Conservation (phyloP, 1,140 invertebrate species). For the Coptotermes formosanus region DNA sequence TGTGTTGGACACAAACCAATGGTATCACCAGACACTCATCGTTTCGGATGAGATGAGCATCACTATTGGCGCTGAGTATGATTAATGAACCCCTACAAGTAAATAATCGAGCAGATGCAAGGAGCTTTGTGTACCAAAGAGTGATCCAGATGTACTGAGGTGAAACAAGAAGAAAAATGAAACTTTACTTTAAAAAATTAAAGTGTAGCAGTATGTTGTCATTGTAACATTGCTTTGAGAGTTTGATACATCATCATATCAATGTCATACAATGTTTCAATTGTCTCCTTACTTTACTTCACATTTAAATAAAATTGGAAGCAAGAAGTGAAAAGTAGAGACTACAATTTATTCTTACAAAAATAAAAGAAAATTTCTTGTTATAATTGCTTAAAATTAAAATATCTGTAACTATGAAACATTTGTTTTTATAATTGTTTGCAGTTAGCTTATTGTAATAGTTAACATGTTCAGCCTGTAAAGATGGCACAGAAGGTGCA, state of each 20-base stretch:
- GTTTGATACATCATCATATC: background rate
- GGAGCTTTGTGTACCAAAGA: background rate
- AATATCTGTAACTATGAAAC: background rate
- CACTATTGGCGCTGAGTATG: constrained; percentile 93
- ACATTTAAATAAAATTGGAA: background rate
- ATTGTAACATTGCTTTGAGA: background rate
- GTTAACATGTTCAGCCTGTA: background rate
- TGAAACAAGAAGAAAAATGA: background rate
- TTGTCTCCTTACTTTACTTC: background rate
- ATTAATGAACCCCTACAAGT: constrained; percentile 54
- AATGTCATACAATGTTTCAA: background rate
- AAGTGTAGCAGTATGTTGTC: background rate
- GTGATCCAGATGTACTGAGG: background rate
- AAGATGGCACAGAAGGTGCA: background rate
- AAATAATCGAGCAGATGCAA: background rate
- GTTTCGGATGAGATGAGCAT: constrained; percentile 87
- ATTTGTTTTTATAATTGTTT: background rate
- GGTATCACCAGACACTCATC: constrained; percentile 91
- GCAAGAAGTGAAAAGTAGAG: background rate
- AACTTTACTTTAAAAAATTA: background rate
- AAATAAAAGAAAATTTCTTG: background rate
- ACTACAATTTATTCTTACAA: background rate
- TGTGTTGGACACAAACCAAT: constrained; percentile 88
- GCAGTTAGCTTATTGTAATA: background rate
- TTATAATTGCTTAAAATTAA: background rate